These are phyloP conservation scores for Physocephala rufipes DNA, from an alignment of 2,888 invertebrate species.

Conservation along the genomic window DNA sequence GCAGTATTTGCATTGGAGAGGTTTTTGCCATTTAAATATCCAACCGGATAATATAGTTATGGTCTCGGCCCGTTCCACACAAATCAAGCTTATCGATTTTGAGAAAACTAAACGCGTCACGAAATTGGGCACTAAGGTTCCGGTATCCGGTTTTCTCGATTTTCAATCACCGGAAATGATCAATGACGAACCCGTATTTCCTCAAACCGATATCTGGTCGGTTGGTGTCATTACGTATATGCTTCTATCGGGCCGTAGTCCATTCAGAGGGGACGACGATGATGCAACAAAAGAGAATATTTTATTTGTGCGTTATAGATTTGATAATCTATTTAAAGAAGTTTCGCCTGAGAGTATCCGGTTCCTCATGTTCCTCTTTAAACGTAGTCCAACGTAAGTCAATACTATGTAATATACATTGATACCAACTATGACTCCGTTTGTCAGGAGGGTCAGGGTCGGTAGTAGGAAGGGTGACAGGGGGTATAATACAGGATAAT, in stretches of 20 bases:
- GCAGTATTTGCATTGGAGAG: constrained; percentile 95
- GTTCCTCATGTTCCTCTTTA: constrained; percentile 95
- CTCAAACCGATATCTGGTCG: constrained; percentile 95
- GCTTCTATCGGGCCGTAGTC: constrained; percentile 90
- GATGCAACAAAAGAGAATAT: constrained; percentile 92
- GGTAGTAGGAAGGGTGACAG: too few relatives aligned
- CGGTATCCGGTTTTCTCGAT: constrained; percentile 77
- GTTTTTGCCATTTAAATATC: constrained; percentile 86
- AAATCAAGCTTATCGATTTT: constrained; percentile 92
- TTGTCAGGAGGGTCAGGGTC: too few relatives aligned
- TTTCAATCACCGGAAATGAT: constrained; percentile 88
- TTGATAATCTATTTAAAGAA: constrained; percentile 93
- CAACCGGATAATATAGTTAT: constrained; percentile 97
- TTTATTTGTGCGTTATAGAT: constrained; percentile 89
- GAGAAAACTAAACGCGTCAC: constrained; percentile 86
- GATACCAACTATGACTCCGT: too few relatives aligned
- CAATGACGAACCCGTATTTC: constrained; percentile 85
- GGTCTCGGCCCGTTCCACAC: constrained; percentile 82
- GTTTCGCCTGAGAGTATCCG: constrained; percentile 91
- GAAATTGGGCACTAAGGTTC: constrained; percentile 75
- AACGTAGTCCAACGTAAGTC: constrained; percentile 87
- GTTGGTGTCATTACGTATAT: constrained; percentile 92
- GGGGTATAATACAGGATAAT: too few relatives aligned
- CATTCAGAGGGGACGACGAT: constrained; percentile 85
- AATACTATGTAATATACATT: background rate